Base-by-base conservation (phyloP, 2,113 vertebrate species). In the Coturnix japonica region DNA sequence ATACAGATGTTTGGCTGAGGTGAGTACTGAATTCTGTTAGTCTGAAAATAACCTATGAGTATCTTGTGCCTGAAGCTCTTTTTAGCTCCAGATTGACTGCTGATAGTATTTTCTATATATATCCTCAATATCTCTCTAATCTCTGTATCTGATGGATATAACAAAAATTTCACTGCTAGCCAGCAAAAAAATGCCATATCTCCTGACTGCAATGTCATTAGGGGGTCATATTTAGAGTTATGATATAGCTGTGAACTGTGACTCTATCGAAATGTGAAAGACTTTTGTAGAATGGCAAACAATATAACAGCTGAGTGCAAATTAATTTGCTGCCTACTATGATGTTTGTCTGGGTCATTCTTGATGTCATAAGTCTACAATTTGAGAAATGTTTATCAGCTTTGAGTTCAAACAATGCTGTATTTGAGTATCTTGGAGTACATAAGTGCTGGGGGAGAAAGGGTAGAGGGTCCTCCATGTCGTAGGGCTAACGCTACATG, bases 11-110 rank as follows among this genome's bases (percentile, higher is more conserved):
- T 80, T 43, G 33, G 12, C 44, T 75, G 39, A 67, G 31, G 9
- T 83, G 56, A 54, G 39, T 61, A 19, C 13, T 91, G 9, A 93
- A 72, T 76, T 64, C 30, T 3, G 1, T 61, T 70, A 63, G 63
- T 66, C 91, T 74, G 54, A 94, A 93, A 91, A 49, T 80, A 91
- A 88, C 41, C 54, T 35, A 30, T 16, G 10, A 51, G 60, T 79
- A 46, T 73, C 10, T 2, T 35, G 43, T 57, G 54, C 59, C 70
- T 66, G 83, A 92, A 85, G 44, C 31, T 87, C 35, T 53, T 22
- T 67, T 93, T 89, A 66, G 53, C 80, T 85, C 16, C 85, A 78
- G 74, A 85, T 78, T 11, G 14, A 86, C 65, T 81, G 54, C 18
- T 87, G 70, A 33, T 31, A 67, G n/a, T 39, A 41, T 82, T 89